phyloP scores from a whole-genome alignment of 2,797 vertebrate genomes.

The Numenius phaeopus region DNA sequence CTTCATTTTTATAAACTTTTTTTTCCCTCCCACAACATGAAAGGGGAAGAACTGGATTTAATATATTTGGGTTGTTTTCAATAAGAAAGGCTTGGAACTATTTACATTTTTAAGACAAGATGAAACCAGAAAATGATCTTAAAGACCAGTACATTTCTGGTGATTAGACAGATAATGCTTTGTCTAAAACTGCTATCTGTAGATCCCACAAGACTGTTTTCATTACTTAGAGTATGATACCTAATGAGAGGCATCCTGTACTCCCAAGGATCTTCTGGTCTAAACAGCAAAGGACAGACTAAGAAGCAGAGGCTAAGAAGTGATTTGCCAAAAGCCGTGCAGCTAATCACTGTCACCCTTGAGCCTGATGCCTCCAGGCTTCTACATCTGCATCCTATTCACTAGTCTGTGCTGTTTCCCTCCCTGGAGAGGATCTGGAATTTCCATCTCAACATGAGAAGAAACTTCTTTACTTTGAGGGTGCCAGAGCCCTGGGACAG shows the following conservation, averaged over 20 bases:
- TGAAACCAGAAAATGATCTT: neutral
- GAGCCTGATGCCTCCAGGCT: neutral
- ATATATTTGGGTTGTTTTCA: constrained; percentile 1
- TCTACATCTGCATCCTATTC: neutral
- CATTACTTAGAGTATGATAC: neutral
- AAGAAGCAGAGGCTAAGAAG: neutral
- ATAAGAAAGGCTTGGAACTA: neutral
- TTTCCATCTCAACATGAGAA: neutral
- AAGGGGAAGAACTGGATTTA: neutral
- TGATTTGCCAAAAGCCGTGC: neutral
- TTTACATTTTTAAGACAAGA: constrained; percentile 18
- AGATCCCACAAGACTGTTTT: neutral
- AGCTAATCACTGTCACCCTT: neutral
- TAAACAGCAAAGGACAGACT: neutral
- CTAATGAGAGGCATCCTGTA: neutral
- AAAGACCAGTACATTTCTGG: neutral
- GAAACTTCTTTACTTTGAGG: neutral
- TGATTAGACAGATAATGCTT: neutral
- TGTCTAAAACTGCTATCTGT: neutral
- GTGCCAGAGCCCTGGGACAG: neutral
- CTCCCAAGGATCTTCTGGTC: neutral
- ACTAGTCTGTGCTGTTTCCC: neutral
- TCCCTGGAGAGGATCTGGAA: neutral
- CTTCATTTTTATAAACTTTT: neutral
- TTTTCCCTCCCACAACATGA: neutral